phyloP scores from a whole-genome alignment of 2,888 invertebrate genomes.

The Drosophila peninsularis region DNA sequence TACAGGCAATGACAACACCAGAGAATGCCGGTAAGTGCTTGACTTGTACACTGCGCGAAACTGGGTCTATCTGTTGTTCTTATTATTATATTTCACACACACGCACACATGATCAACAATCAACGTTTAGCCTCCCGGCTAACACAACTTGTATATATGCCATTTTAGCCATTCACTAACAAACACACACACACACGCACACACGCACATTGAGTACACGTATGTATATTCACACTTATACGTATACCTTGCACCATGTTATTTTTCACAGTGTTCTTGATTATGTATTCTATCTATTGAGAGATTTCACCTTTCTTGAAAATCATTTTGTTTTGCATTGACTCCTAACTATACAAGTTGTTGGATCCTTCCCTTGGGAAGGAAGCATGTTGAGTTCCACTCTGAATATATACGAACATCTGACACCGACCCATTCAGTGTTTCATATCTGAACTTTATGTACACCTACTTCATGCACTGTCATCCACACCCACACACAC shows the following conservation, averaged over 20 bases:
- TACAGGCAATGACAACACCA: constrained; percentile 91
- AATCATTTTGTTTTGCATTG: constrained; percentile 35
- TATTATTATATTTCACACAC: constrained; percentile 4
- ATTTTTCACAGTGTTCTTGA: constrained; percentile 38
- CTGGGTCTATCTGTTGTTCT: constrained; percentile 4
- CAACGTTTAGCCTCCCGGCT: constrained; percentile 12
- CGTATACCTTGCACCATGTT: constrained; percentile 44
- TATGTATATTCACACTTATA: constrained; percentile 19
- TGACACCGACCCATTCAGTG: not conserved
- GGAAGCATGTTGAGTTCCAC: constrained; percentile 33
- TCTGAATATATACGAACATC: constrained; percentile 12
- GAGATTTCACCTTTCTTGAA: constrained; percentile 81
- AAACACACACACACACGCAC: constrained; percentile 27
- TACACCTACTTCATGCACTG: constrained; percentile 5
- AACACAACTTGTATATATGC: constrained; percentile 58
- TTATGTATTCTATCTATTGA: constrained; percentile 47
- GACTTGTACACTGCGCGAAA: constrained; percentile 6
- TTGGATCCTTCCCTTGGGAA: not conserved
- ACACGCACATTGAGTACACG: constrained; percentile 20
- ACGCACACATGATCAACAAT: constrained; percentile 2
- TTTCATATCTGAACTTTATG: not conserved
- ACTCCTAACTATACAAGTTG: constrained; percentile 20
- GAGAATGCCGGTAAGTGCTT: constrained; percentile 87
- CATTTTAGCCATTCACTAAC: constrained; percentile 47
- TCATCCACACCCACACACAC: not conserved